Evolutionary conservation across 2,797 vertebrate genomes (phyloP).

Genomic region (Sebastes minor): DNA sequence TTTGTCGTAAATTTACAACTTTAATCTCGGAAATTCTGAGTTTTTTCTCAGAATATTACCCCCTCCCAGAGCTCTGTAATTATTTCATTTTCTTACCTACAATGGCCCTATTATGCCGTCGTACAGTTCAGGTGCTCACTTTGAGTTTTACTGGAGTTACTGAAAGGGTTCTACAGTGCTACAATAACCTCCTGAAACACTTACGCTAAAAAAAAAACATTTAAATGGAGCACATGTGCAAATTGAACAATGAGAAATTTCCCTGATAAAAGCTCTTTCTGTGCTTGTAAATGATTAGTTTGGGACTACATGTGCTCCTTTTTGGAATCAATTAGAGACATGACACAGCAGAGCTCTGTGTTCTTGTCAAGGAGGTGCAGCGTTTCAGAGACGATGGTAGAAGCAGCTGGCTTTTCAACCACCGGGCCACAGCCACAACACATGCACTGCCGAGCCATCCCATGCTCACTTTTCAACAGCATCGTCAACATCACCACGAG

Average conservation of each 20-base stretch:
- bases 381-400: slow-evolving; percentile 72
- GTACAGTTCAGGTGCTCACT: slow-evolving; percentile 7
- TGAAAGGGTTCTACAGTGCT: background rate
- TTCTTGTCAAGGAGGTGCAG: slow-evolving; percentile 58
- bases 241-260: background rate
- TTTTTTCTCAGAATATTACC: too few species aligned
- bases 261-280: background rate
- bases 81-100: too few species aligned
- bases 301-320: background rate
- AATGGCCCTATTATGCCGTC: too few species aligned
- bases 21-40: too few species aligned
- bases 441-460: slow-evolving; percentile 82
- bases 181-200: slow-evolving; percentile 2
- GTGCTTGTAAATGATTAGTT: background rate
- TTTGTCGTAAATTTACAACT: too few species aligned
- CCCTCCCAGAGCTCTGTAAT: too few species aligned
- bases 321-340: background rate
- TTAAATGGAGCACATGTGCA: background rate
- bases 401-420: slow-evolving; percentile 78
- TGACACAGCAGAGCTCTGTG: slow-evolving; percentile 14
- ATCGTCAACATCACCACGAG: slow-evolving; percentile 33
- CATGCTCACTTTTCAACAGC: slow-evolving; percentile 62
- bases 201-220: background rate
- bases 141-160: background rate
- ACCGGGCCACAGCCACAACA: slow-evolving; percentile 75